Conservation (phyloP, 2,797 vertebrate genomes). For the Chelidonichthys spinosus region DNA sequence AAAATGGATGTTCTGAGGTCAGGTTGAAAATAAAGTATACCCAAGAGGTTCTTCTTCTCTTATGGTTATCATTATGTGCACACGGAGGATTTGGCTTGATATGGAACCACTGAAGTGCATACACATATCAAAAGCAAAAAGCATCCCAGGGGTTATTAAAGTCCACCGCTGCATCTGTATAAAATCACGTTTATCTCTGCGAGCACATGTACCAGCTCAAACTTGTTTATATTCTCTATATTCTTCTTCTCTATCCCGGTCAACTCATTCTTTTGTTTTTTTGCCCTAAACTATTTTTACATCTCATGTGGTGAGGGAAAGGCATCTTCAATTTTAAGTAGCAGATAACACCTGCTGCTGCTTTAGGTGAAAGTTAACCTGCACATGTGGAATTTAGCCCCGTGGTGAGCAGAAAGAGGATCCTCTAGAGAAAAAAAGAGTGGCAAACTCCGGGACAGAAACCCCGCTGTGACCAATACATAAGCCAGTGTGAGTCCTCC, state of each 20-base stretch:
- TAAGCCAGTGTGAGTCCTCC: conserved; percentile 71
- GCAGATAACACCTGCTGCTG: conserved; percentile 71
- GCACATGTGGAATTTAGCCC: conserved; percentile 67
- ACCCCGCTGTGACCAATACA: conserved; percentile 75
- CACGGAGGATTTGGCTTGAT: conserved; percentile 18
- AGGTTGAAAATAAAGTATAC: conserved; percentile 37
- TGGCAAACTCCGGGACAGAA: conserved; percentile 60
- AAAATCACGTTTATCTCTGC: conserved; percentile 25
- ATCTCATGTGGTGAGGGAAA: conserved; percentile 50
- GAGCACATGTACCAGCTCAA: background rate
- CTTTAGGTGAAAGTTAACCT: conserved; percentile 59
- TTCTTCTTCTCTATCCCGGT: conserved; percentile 1
- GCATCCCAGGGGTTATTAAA: conserved; percentile 28
- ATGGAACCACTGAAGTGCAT: background rate
- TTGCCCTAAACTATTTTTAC: conserved; percentile 44
- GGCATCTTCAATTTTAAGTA: conserved; percentile 61
- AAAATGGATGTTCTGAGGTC: conserved; percentile 48
- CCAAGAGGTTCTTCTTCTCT: conserved; percentile 36
- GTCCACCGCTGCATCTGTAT: conserved; percentile 35
- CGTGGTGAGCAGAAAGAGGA: conserved; percentile 62
- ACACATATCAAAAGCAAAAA: conserved; percentile 24
- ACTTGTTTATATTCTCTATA: conserved; percentile 22
- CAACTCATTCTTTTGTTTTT: conserved; percentile 1
- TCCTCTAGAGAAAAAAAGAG: conserved; percentile 55
- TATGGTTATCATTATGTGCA: conserved; percentile 41